Evolutionary conservation across 1,140 invertebrate species (phyloP).

Genomic region (Pemphigus obesinymphae): DNA sequence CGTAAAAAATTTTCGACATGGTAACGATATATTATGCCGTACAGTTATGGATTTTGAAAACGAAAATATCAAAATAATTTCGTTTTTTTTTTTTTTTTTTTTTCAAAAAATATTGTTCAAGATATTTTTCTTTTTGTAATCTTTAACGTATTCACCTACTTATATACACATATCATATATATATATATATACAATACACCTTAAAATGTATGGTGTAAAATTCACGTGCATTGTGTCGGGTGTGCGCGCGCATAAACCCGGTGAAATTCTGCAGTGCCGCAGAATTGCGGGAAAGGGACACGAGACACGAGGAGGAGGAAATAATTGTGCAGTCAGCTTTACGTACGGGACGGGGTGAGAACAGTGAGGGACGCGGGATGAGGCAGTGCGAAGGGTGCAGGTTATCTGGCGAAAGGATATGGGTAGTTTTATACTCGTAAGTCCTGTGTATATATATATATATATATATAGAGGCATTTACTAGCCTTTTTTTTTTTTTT

Average conservation of each 20-base stretch:
- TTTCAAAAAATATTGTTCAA: too few relatives aligned
- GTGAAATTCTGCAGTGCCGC: neutral
- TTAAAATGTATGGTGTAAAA: neutral
- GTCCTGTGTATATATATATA: neutral
- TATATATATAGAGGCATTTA: neutral
- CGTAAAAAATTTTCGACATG: too few relatives aligned
- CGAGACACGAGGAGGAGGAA: neutral
- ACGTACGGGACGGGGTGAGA: neutral
- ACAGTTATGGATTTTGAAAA: too few relatives aligned
- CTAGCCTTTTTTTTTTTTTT: too few relatives aligned
- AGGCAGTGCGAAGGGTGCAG: neutral
- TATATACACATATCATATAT: neutral
- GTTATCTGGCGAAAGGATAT: neutral
- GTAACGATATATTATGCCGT: too few relatives aligned
- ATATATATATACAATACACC: neutral
- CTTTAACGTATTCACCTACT: too few relatives aligned
- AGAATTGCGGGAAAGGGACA: too few relatives aligned
- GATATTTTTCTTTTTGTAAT: too few relatives aligned
- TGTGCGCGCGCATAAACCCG: too few relatives aligned
- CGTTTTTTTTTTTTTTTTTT: too few relatives aligned
- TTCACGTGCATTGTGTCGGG: neutral
- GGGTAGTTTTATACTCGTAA: neutral
- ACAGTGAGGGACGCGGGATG: neutral
- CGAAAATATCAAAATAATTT: too few relatives aligned
- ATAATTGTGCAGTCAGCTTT: conserved; percentile 19